Evolutionary conservation across 2,888 invertebrate species (phyloP).

Genomic region (Meta bourneti): DNA sequence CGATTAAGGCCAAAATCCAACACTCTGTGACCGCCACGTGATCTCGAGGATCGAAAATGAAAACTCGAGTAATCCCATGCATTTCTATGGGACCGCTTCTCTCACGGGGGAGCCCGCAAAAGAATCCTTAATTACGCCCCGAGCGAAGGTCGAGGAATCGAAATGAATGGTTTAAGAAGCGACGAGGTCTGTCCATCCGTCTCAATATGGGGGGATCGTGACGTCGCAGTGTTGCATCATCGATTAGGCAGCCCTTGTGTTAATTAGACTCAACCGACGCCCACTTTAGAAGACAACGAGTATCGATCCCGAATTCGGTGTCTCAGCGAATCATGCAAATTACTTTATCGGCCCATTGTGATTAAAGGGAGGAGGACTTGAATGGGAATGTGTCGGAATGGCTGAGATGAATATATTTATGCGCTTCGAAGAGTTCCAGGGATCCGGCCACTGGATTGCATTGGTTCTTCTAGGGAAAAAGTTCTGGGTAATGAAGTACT

Average conservation of each 20-base stretch:
- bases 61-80: constrained; percentile 1
- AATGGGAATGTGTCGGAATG: constrained; percentile 41
- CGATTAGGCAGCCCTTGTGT: constrained; percentile 55
- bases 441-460: too few relatives aligned
- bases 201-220: constrained; percentile 48
- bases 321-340: constrained; percentile 71
- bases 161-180: constrained; percentile 48
- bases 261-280: constrained; percentile 65
- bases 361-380: constrained; percentile 47
- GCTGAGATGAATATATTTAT: constrained; percentile 39
- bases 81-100: constrained; percentile 22
- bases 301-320: constrained; percentile 67
- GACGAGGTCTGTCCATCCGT: constrained; percentile 47
- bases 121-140: constrained; percentile 58
- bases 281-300: constrained; percentile 66
- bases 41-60: background rate
- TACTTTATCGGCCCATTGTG: constrained; percentile 68
- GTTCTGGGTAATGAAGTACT: too few relatives aligned
- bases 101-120: background rate
- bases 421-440: background rate
- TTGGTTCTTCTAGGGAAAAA: too few relatives aligned
- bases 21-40: background rate
- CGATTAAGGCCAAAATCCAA: background rate
- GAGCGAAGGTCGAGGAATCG: constrained; percentile 23
- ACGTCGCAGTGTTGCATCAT: constrained; percentile 55